Base-by-base conservation (phyloP, 2,888 invertebrate species). In the Gryllus longicercus region DNA sequence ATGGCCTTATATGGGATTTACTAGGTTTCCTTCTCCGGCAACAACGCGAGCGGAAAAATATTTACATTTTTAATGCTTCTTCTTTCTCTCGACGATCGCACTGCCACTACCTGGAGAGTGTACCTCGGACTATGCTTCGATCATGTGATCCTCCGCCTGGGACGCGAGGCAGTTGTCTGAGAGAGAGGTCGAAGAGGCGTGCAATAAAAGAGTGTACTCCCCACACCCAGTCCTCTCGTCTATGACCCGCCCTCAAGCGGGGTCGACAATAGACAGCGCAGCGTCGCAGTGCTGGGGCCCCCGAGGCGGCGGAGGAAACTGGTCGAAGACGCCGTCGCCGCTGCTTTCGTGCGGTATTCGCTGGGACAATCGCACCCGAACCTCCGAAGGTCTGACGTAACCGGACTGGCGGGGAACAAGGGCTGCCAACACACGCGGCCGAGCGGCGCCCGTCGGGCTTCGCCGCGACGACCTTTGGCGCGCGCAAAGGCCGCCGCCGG, bases 281-380 rank as follows among this genome's bases (percentile, higher is more conserved):
- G 63, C 63, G 63, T 2, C 18, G 5, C 12, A 11, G 5, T 11
- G 63, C 63, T 3, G 14, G 16, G 14, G 63, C 63, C 16, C 16
- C 4, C 0, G n/a, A 63, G 63, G 63, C 63, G 63, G 63, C 63
- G 5, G 3, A 63, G 16, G 8, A 10, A 10, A 5, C 63, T 63
- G 63, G 16, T 18, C 63, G 16, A 18, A n/a, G 63, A 63, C 16
- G n/a, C 16, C 63, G 14, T 18, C 63, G n/a, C 16, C 11, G 12
- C 63, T 5, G 63, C 16, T 4, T 5, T n/a, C n/a, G 14, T n/a
- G n/a, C 63, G n/a, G n/a, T n/a, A 14, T 18, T n/a, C n/a, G 63
- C 63, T n/a, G n/a, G 63, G 63, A 63, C 63, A 63, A 63, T 63
- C 63, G 63, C 63, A 63, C 63, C 63, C 63, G 63, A 63, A 63